Percentiles rank a stretch among this genome's conserved stretches.
phyloP scores from a whole-genome alignment of 2,797 vertebrate species.

The Fringilla coelebs region DNA sequence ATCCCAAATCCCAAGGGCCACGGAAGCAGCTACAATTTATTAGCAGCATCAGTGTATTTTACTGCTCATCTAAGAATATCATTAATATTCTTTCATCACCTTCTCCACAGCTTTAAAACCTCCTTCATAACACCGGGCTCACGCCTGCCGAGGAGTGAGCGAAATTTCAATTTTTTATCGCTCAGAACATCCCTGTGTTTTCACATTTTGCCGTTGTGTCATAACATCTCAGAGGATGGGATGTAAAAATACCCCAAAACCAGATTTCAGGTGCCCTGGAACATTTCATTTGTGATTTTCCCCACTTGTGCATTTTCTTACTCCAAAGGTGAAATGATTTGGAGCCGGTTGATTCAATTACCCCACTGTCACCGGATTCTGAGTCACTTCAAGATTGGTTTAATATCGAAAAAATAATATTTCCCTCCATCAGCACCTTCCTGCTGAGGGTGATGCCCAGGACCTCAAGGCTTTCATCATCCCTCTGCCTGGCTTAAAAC shows the following conservation, averaged over 20 bases:
- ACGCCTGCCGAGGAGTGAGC: not conserved
- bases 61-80: not conserved
- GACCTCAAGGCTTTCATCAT: fast-evolving
- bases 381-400: not conserved
- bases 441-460: not conserved
- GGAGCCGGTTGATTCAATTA: constrained; percentile 19
- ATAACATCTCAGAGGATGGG: not conserved
- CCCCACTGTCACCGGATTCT: not conserved
- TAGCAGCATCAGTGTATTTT: constrained; percentile 4
- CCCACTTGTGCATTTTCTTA: not conserved
- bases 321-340: constrained; percentile 12
- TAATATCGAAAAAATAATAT: constrained; percentile 10
- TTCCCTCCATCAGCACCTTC: not conserved
- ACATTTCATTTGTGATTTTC: not conserved
- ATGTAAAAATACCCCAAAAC: not conserved
- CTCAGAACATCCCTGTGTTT: not conserved
- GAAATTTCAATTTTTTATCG: not conserved
- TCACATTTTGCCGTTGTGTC: not conserved
- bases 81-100: constrained; percentile 47
- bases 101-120: constrained; percentile 14
- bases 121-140: not conserved
- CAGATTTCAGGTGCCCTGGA: not conserved
- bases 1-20: not conserved
- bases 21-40: constrained; percentile 19
- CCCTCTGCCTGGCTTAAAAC: not conserved